phyloP scores from a whole-genome alignment of 2,888 invertebrate genomes.

The Chrysomela aeneicollis region DNA sequence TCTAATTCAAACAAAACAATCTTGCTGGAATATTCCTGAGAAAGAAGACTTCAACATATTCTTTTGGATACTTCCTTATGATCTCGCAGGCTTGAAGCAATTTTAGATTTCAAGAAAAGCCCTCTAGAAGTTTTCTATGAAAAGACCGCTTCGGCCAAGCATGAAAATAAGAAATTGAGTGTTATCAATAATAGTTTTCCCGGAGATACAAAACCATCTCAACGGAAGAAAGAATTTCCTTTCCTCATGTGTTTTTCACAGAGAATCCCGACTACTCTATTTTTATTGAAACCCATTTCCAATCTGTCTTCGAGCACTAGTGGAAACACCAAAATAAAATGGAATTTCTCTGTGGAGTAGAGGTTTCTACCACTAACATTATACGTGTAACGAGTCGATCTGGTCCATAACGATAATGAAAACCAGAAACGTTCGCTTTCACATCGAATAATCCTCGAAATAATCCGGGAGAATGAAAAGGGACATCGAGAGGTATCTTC shows the following conservation, averaged over 20 bases:
- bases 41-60: no score
- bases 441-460: background rate
- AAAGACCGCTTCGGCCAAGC: background rate
- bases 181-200: background rate
- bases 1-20: no score
- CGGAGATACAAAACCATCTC: background rate
- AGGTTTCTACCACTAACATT: background rate
- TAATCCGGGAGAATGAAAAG: background rate
- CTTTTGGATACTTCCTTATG: no score
- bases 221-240: background rate
- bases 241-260: background rate
- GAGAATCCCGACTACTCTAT: background rate
- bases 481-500: background rate
- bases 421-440: constrained; percentile 1
- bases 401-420: constrained; percentile 4
- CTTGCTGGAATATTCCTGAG: no score
- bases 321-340: background rate
- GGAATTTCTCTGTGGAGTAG: background rate
- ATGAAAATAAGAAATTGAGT: background rate
- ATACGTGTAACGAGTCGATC: background rate
- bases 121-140: background rate
- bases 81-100: no score
- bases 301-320: background rate
- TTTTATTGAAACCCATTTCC: background rate
- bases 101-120: background rate